These are phyloP conservation scores for Fregata magnificens DNA, from an alignment of 2,113 vertebrate genomes.

Conservation along the genomic window DNA sequence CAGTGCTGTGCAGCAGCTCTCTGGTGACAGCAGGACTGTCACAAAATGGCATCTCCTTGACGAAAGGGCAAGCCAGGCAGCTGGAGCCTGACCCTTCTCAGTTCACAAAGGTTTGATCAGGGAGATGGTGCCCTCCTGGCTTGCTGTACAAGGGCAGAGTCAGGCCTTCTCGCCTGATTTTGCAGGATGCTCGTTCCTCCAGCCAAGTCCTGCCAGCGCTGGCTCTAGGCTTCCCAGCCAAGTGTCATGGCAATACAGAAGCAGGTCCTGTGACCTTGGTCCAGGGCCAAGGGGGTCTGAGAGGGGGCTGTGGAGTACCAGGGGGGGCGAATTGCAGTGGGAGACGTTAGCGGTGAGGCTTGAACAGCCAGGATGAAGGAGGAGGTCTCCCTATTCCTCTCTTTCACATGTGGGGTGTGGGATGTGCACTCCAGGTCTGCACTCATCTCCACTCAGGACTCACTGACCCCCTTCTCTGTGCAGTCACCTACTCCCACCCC, in stretches of 20 bases:
- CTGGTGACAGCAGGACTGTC: background rate
- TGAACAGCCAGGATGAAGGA: background rate
- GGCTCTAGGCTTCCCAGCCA: background rate
- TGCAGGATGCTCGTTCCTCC: background rate
- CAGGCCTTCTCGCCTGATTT: background rate
- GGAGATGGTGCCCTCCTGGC: background rate
- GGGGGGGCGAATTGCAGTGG: background rate
- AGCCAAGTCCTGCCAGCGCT: background rate
- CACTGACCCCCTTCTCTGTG: background rate
- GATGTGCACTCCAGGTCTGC: background rate
- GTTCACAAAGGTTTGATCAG: background rate
- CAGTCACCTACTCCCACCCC: background rate
- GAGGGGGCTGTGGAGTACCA: background rate
- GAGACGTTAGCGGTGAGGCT: fast-evolving
- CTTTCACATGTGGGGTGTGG: background rate
- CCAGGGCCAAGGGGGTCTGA: background rate
- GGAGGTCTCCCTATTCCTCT: background rate
- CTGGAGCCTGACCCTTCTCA: background rate
- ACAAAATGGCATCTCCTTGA: background rate
- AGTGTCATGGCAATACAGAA: background rate
- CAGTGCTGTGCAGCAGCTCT: background rate
- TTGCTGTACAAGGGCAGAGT: background rate
- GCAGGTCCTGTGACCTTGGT: background rate
- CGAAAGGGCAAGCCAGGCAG: background rate
- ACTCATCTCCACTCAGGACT: background rate